These are phyloP conservation scores for Cremastobaeus sp. DNA, from an alignment of 2,888 invertebrate species.

Conservation along the genomic window DNA sequence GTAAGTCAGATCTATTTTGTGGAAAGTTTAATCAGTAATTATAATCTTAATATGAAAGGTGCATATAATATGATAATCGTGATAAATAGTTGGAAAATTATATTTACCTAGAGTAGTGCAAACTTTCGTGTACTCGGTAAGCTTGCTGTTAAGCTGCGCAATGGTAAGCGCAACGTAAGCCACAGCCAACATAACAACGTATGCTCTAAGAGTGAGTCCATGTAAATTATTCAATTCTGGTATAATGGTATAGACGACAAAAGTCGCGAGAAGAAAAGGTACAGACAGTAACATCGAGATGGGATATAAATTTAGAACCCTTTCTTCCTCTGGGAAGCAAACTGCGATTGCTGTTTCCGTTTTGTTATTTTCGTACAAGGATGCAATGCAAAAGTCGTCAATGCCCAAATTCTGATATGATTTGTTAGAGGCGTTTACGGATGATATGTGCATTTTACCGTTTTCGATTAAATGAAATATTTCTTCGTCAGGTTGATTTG, in stretches of 20 bases:
- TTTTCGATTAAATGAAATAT: constrained; percentile 65
- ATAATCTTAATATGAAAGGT: no score
- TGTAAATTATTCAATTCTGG: constrained; percentile 72
- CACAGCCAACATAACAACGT: constrained; percentile 67
- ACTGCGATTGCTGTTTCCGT: constrained; percentile 55
- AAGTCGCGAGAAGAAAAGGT: constrained; percentile 69
- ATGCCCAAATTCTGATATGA: constrained; percentile 19
- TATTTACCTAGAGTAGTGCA: constrained; percentile 58
- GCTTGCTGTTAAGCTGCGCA: constrained; percentile 61
- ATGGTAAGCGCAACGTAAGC: constrained; percentile 68
- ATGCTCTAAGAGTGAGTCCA: constrained; percentile 69
- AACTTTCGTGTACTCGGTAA: constrained; percentile 13
- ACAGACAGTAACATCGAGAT: constrained; percentile 66
- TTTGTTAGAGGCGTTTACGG: constrained; percentile 34
- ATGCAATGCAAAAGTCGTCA: constrained; percentile 65
- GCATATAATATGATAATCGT: no score
- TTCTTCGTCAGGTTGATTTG: constrained; percentile 55
- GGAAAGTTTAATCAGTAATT: no score
- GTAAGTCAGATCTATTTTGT: no score
- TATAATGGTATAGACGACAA: constrained; percentile 69
- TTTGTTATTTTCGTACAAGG: constrained; percentile 35
- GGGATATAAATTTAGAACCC: constrained; percentile 53
- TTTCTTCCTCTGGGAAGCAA: constrained; percentile 57
- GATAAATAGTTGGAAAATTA: no score
- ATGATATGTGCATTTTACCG: constrained; percentile 61